Base-by-base conservation (phyloP, 1,140 invertebrate genomes). In the Orchestia grillus region DNA sequence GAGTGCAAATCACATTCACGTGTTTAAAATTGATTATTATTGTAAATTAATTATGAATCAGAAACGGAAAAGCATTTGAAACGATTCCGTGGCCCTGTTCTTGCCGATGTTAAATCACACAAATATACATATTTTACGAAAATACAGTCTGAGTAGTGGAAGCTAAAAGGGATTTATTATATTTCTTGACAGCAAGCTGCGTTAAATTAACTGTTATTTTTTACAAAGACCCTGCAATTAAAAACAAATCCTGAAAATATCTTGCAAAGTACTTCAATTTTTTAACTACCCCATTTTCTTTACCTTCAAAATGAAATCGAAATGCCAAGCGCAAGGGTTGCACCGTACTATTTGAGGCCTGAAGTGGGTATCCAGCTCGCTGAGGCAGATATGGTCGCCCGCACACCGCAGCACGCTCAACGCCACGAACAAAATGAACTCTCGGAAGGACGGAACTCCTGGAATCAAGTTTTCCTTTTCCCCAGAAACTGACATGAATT, bases 281-380 rank as follows among this genome's bases (percentile, higher is more conserved):
- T 53, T 28, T 77, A 36, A 77, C 36, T 15, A 77, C 11, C 11
- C 11, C 28, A 77, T 23, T 77, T 36, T 77, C 62, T 36, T 91
- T 91, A 91, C 88, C 44, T 94, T 94, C 11, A 94, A 45, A n/a
- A 94, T 47, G 44, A 94, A 94, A 47, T 94, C 92, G 44, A 94
- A 94, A 15, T 47, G 92, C 92, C 92, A 94, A 45, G 92, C 92
- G 92, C 92, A 94, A 16, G 92, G 92, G 44, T 94, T 94, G 92
- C 92, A 94, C 23, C 92, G 41, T 94, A 45, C 40, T 11, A 94
- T 16, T 45, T 94, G 92, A 8, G 92, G 92, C 40, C 92, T 42
- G 36, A 45, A 94, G 92, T 94, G 92, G 11, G 92, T 94, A n/a
- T 94, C 92, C 0, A 94, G 44, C 40, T 94, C 44, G 92, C 44